Evolutionary conservation across 2,888 invertebrate species (phyloP).

Genomic region (Drosophila sordidapex): DNA sequence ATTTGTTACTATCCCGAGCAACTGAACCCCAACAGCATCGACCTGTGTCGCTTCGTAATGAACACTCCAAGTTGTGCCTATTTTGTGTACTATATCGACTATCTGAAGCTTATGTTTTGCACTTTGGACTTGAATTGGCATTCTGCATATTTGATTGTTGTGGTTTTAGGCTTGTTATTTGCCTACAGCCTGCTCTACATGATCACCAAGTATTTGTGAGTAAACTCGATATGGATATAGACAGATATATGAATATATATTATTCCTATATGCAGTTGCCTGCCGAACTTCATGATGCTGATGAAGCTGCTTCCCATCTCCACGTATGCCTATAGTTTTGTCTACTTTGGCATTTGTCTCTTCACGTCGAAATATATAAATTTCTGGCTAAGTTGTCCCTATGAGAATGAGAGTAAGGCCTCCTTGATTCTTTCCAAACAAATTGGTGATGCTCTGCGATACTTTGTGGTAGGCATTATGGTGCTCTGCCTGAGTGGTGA

Average conservation of each 20-base stretch:
- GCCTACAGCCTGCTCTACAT: slow-evolving; percentile 7
- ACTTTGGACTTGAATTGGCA: slow-evolving; percentile 17
- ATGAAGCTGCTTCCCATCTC: slow-evolving; percentile 46
- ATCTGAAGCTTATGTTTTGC: slow-evolving; percentile 27
- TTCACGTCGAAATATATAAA: slow-evolving; percentile 26
- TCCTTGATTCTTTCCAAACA: slow-evolving; percentile 20
- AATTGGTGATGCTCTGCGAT: slow-evolving; percentile 34
- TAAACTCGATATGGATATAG: not conserved
- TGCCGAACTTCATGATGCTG: slow-evolving; percentile 53
- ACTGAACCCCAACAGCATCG: not conserved
- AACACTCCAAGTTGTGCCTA: slow-evolving; percentile 8
- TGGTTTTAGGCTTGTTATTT: not conserved
- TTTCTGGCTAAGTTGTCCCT: slow-evolving; percentile 6
- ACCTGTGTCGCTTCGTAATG: slow-evolving; percentile 25
- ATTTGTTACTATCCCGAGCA: slow-evolving; percentile 16
- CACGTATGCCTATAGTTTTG: slow-evolving; percentile 30
- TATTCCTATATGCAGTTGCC: slow-evolving; percentile 26
- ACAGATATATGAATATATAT: not conserved
- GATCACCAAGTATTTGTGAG: slow-evolving; percentile 46
- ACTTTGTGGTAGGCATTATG: slow-evolving; percentile 41
- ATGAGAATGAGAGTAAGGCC: not conserved
- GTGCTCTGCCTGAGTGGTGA: slow-evolving; percentile 30
- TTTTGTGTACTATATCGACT: slow-evolving; percentile 26
- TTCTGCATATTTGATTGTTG: not conserved
- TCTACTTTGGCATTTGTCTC: slow-evolving; percentile 30